Conservation (phyloP, 1,140 invertebrate species). For the Sweltsa coloradensis region DNA sequence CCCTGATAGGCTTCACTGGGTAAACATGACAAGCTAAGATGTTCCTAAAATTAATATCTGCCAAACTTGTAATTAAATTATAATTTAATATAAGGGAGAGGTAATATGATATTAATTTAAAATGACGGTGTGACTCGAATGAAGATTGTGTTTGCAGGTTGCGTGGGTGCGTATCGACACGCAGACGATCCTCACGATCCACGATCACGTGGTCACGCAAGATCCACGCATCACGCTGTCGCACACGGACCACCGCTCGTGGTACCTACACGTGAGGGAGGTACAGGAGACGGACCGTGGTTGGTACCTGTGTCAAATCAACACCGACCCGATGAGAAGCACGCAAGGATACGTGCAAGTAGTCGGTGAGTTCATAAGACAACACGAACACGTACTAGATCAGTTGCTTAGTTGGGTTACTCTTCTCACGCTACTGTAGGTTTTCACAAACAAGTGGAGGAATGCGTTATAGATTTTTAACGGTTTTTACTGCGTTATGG, state of each 20-base stretch:
- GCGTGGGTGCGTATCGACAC: slow-evolving; percentile 86
- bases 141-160: slow-evolving; percentile 62
- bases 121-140: too few relatives aligned
- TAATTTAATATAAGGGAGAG: too few relatives aligned
- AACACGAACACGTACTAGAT: too few relatives aligned
- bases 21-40: too few relatives aligned
- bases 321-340: slow-evolving; percentile 75
- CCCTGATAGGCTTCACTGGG: too few relatives aligned
- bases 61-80: too few relatives aligned
- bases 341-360: slow-evolving; percentile 77
- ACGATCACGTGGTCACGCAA: slow-evolving; percentile 77
- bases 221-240: slow-evolving; percentile 75
- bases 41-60: too few relatives aligned
- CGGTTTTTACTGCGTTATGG: too few relatives aligned
- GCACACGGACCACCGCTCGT: slow-evolving; percentile 77
- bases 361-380: slow-evolving; percentile 50
- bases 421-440: too few relatives aligned
- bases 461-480: background rate
- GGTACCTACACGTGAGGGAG: slow-evolving; percentile 74
- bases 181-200: slow-evolving; percentile 81
- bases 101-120: too few relatives aligned
- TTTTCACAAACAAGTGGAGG: background rate
- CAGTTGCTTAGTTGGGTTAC: too few relatives aligned
- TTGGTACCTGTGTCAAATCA: slow-evolving; percentile 78
- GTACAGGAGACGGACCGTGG: slow-evolving; percentile 69